Conservation (phyloP, 2,113 vertebrate species). For the Hylia prasina region DNA sequence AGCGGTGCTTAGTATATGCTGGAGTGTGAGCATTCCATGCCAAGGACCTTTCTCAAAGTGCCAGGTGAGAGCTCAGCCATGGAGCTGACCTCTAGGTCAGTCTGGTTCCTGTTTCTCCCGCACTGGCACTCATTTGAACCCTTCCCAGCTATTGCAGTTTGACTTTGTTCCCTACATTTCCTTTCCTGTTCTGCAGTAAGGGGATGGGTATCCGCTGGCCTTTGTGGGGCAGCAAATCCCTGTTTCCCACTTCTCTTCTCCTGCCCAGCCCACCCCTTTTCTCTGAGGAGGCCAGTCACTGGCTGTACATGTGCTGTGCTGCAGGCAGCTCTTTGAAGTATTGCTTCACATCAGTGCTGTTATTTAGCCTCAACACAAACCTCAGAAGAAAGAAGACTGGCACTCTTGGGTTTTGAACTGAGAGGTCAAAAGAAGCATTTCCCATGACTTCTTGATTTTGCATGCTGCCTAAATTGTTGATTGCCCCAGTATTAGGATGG, state of each 20-base stretch:
- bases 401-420: not conserved
- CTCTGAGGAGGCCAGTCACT: not conserved
- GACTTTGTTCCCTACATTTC: not conserved
- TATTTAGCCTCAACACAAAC: not conserved
- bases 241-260: not conserved
- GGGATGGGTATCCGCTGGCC: not conserved
- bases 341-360: not conserved
- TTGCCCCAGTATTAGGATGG: not conserved
- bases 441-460: not conserved
- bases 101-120: not conserved
- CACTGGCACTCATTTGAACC: not conserved
- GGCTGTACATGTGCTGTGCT: rapidly evolving
- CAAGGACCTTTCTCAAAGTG: not conserved
- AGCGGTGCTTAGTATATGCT: not conserved
- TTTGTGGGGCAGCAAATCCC: not conserved
- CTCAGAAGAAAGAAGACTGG: not conserved
- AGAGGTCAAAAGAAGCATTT: not conserved
- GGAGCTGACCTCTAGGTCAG: not conserved
- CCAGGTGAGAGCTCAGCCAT: not conserved
- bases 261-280: not conserved
- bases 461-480: not conserved
- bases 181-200: not conserved
- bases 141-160: not conserved
- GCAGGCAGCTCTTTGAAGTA: not conserved
- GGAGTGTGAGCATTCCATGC: rapidly evolving